phyloP scores from a whole-genome alignment of 2,113 vertebrate species.

The Protobothrops flavoviridis region DNA sequence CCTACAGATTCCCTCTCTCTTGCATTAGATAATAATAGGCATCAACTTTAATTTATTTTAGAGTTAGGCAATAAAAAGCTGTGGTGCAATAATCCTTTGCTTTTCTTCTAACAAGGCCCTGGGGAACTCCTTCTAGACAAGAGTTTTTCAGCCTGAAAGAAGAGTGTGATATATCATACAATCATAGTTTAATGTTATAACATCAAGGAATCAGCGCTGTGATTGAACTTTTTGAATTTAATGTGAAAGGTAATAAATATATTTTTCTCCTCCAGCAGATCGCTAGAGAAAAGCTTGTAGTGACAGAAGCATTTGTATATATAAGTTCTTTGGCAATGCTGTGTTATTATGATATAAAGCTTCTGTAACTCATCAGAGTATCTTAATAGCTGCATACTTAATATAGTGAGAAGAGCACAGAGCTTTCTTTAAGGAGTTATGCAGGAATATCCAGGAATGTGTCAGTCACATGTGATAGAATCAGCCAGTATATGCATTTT shows the following conservation, averaged over 20 bases:
- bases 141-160: not conserved
- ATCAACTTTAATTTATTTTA: not conserved
- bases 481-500: not conserved
- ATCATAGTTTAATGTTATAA: conserved; percentile 7
- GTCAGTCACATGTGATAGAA: not conserved
- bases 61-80: not conserved
- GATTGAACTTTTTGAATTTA: conserved; percentile 40
- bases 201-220: conserved; percentile 29
- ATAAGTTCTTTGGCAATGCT: conserved; percentile 11
- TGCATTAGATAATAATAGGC: not conserved
- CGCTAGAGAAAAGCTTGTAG: conserved; percentile 14
- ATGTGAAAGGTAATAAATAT: not conserved
- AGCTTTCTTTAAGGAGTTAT: not conserved
- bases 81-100: not conserved
- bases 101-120: not conserved
- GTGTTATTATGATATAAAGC: not conserved
- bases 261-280: not conserved
- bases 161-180: not conserved
- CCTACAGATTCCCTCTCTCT: too few relatives aligned
- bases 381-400: not conserved
- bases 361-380: not conserved
- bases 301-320: not conserved
- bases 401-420: not conserved
- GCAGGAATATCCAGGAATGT: not conserved
- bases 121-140: not conserved